Percentiles rank a stretch among this genome's conserved stretches.
Conservation (phyloP, 2,113 vertebrate species). For the Eubucco bourcierii region DNA sequence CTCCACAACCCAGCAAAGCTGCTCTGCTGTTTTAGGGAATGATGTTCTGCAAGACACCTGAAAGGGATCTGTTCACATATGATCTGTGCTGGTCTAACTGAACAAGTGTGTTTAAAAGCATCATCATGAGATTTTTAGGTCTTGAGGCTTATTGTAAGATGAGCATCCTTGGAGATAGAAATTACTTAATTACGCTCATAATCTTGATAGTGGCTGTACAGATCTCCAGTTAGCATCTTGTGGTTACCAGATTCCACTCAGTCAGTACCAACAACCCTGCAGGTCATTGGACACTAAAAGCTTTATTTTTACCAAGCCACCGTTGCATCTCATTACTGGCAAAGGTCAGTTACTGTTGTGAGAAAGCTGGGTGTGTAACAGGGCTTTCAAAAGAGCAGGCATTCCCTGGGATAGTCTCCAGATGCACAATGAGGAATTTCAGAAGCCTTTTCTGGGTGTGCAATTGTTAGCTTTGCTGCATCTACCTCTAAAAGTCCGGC, state of each 20-base stretch:
- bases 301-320: background rate
- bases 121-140: background rate
- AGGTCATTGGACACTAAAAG: background rate
- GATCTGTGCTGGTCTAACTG: background rate
- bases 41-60: background rate
- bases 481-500: background rate
- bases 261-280: background rate
- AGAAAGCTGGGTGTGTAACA: background rate
- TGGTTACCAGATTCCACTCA: background rate
- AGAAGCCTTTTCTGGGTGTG: background rate
- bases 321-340: background rate
- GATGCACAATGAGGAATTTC: background rate
- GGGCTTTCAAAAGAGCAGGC: background rate
- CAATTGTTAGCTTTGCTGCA: background rate
- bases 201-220: background rate
- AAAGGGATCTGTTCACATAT: background rate
- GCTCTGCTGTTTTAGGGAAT: background rate
- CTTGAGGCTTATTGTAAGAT: background rate
- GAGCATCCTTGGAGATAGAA: background rate
- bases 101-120: background rate
- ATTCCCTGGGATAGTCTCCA: background rate
- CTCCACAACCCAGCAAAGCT: background rate
- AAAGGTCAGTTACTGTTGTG: background rate
- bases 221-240: background rate
- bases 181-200: background rate